Percentiles rank a stretch among this genome's conserved stretches.
phyloP scores from a whole-genome alignment of 2,888 invertebrate genomes.

The Habroteleia sp. region DNA sequence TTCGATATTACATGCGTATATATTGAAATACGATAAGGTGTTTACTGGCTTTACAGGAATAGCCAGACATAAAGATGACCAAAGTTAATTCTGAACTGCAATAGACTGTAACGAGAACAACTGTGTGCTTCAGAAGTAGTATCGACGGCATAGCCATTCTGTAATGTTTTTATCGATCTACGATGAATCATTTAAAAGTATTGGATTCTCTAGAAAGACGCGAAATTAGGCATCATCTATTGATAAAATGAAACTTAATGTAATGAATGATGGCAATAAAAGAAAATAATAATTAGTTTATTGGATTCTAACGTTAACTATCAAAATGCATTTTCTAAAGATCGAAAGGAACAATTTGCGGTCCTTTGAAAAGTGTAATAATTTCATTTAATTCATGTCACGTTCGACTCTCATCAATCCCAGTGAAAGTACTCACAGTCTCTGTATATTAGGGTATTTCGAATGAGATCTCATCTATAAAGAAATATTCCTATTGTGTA shows the following conservation, averaged over 20 bases:
- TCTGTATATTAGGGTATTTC: slow-evolving; percentile 70
- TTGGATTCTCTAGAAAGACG: too few relatives aligned
- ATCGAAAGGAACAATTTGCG: slow-evolving; percentile 52
- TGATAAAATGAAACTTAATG: too few relatives aligned
- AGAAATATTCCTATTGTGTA: slow-evolving; percentile 76
- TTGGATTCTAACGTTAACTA: slow-evolving; percentile 38
- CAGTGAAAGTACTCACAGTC: slow-evolving; percentile 76
- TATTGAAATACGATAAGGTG: slow-evolving; percentile 58
- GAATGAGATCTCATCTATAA: slow-evolving; percentile 72
- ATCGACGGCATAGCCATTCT: neutral
- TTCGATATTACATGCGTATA: slow-evolving; percentile 74
- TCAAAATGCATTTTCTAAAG: slow-evolving; percentile 40
- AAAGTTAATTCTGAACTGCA: slow-evolving; percentile 16
- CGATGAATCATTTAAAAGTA: too few relatives aligned
- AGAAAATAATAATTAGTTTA: too few relatives aligned
- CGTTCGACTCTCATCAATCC: slow-evolving; percentile 68
- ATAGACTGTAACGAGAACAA: slow-evolving; percentile 13
- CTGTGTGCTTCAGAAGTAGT: neutral
- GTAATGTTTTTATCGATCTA: neutral
- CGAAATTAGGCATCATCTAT: too few relatives aligned
- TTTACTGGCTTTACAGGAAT: slow-evolving; percentile 21
- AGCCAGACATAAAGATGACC: slow-evolving; percentile 1
- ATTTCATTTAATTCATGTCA: slow-evolving; percentile 70
- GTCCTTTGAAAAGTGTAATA: slow-evolving; percentile 62
- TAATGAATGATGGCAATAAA: too few relatives aligned